phyloP scores from a whole-genome alignment of 2,888 invertebrate genomes.

The Margaritifera margaritifera region DNA sequence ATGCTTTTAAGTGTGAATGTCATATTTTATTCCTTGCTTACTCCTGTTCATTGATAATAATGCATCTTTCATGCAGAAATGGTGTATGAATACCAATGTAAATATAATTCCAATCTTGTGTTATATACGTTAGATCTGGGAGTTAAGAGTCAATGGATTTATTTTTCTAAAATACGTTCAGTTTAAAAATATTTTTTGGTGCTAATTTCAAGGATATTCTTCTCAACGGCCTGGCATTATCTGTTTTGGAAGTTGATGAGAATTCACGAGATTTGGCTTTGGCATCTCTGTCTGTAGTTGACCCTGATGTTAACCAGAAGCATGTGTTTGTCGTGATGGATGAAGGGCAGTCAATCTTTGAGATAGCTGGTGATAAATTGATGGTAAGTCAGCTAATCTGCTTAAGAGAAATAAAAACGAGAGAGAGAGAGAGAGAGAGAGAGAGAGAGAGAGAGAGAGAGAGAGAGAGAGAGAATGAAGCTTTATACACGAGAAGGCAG shows the following conservation, averaged over 20 bases:
- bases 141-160: no score
- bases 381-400: slow-evolving; percentile 12
- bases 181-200: neutral
- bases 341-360: slow-evolving; percentile 14
- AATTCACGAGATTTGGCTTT: slow-evolving; percentile 17
- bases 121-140: no score
- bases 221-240: slow-evolving; percentile 22
- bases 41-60: no score
- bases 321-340: slow-evolving; percentile 30
- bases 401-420: no score
- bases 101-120: no score
- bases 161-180: no score
- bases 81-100: no score
- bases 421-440: no score
- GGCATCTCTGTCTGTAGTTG: slow-evolving; percentile 31
- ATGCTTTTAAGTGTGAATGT: neutral
- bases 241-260: slow-evolving; percentile 31
- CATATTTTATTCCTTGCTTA: neutral
- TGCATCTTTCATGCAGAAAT: no score
- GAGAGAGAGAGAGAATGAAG: no score
- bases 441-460: no score
- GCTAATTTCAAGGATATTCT: slow-evolving; percentile 38
- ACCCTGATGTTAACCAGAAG: slow-evolving; percentile 37
- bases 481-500: no score
- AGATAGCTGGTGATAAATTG: slow-evolving; percentile 20